Percentiles rank a stretch among this genome's conserved stretches.
Evolutionary conservation across 2,113 vertebrate species (phyloP).

Genomic region (Uria aalge): DNA sequence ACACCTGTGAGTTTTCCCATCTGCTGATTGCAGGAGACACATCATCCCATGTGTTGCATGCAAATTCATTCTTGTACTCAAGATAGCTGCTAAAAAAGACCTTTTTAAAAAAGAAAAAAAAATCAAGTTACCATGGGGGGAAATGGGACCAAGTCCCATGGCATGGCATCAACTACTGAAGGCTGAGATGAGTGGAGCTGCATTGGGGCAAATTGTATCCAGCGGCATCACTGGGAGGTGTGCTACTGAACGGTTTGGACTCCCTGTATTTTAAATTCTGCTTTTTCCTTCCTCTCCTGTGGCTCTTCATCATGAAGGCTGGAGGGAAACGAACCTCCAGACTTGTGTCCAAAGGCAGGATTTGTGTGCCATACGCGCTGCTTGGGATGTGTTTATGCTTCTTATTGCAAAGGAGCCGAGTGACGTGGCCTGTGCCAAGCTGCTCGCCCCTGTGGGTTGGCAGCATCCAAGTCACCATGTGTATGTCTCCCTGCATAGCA

Average conservation of each 20-base stretch:
- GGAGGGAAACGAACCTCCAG: neutral
- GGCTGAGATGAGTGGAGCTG: neutral
- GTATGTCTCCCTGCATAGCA: fast-evolving
- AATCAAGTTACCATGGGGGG: fast-evolving
- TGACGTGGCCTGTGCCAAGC: fast-evolving
- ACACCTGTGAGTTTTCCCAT: neutral
- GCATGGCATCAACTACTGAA: neutral
- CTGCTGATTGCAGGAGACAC: neutral
- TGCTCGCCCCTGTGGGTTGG: neutral
- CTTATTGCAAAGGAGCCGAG: fast-evolving
- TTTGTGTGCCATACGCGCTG: fast-evolving
- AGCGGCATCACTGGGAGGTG: fast-evolving
- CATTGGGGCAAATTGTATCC: fast-evolving
- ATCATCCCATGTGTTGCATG: fast-evolving
- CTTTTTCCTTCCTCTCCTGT: neutral
- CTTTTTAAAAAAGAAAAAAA: neutral
- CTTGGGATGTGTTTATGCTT: neutral
- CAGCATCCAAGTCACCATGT: neutral
- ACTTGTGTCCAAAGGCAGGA: neutral
- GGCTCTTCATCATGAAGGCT: neutral
- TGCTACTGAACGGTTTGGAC: neutral
- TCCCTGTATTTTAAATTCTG: fast-evolving
- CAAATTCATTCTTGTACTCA: neutral
- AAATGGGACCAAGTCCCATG: neutral
- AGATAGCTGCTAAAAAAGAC: neutral